phyloP scores from a whole-genome alignment of 2,113 vertebrate genomes.

The Monopterus albus region DNA sequence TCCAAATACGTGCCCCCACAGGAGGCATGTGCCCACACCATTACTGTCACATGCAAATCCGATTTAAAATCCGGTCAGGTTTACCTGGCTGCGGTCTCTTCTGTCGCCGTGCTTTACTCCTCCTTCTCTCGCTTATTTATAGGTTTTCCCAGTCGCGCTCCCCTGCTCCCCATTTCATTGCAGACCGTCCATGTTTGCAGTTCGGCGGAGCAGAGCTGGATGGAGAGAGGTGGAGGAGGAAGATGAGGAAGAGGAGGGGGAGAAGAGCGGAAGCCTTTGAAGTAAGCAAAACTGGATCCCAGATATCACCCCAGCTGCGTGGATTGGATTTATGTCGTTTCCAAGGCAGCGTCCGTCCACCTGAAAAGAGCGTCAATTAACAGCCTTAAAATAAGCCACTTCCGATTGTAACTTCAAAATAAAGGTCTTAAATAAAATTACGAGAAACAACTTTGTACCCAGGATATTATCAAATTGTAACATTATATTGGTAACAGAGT shows the following conservation, averaged over 20 bases:
- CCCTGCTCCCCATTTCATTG: constrained; percentile 40
- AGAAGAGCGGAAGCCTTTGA: constrained; percentile 67
- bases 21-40: constrained; percentile 39
- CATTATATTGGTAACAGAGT: too few relatives aligned
- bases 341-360: constrained; percentile 75
- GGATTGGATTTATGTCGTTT: constrained; percentile 73
- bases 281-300: constrained; percentile 66
- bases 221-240: not conserved
- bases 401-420: constrained; percentile 30
- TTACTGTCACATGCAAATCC: constrained; percentile 32
- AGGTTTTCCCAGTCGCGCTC: not conserved
- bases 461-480: too few relatives aligned
- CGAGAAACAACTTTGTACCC: too few relatives aligned
- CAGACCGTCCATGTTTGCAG: constrained; percentile 41
- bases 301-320: constrained; percentile 59
- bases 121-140: constrained; percentile 6
- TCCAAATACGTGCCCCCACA: not conserved
- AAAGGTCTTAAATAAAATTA: too few relatives aligned
- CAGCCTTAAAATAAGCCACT: accelerated
- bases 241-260: constrained; percentile 22
- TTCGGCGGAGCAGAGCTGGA: not conserved
- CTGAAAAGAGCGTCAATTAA: constrained; percentile 22
- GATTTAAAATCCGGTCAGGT: constrained; percentile 1
- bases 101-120: constrained; percentile 3
- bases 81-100: constrained; percentile 57